Conservation (phyloP, 2,888 invertebrate genomes). For the Clivina fossor region DNA sequence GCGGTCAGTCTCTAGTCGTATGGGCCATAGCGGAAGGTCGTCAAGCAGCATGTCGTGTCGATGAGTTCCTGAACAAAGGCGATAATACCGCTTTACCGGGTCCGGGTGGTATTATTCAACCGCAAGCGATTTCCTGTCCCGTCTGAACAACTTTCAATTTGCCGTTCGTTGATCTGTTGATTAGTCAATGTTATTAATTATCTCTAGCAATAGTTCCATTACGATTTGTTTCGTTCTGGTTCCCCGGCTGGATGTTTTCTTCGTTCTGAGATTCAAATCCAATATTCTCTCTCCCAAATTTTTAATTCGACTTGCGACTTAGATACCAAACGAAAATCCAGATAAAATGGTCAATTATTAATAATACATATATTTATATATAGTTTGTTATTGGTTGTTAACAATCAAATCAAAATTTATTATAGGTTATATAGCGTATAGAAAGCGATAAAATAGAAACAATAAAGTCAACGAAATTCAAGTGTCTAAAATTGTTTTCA, state of each 20-base stretch:
- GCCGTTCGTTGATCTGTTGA: neutral
- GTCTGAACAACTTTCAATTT: slow-evolving; percentile 35
- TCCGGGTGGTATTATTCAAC: slow-evolving; percentile 81
- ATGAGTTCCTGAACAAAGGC: slow-evolving; percentile 76
- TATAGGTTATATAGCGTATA: too few species aligned
- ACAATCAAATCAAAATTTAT: too few species aligned
- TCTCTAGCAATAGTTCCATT: slow-evolving; percentile 22
- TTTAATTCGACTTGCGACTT: neutral
- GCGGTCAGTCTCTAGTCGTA: slow-evolving; percentile 98
- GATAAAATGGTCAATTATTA: neutral
- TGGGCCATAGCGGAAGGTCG: slow-evolving; percentile 98
- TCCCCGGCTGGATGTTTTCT: too few species aligned
- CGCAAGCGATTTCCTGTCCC: slow-evolving; percentile 46
- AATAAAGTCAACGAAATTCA: too few species aligned
- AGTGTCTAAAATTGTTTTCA: too few species aligned
- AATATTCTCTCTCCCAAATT: neutral
- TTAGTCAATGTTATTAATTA: slow-evolving; percentile 7
- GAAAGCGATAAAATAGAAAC: too few species aligned
- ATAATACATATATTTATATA: slow-evolving; percentile 5
- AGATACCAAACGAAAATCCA: neutral
- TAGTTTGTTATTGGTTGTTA: slow-evolving; percentile 6
- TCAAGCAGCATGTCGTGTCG: slow-evolving; percentile 95
- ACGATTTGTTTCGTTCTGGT: neutral
- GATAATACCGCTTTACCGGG: slow-evolving; percentile 85
- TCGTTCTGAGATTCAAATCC: neutral